Percentiles rank a stretch among this genome's conserved stretches.
Evolutionary conservation across 1,140 invertebrate species (phyloP).

Genomic region (Brachionus asplanchnoidis): DNA sequence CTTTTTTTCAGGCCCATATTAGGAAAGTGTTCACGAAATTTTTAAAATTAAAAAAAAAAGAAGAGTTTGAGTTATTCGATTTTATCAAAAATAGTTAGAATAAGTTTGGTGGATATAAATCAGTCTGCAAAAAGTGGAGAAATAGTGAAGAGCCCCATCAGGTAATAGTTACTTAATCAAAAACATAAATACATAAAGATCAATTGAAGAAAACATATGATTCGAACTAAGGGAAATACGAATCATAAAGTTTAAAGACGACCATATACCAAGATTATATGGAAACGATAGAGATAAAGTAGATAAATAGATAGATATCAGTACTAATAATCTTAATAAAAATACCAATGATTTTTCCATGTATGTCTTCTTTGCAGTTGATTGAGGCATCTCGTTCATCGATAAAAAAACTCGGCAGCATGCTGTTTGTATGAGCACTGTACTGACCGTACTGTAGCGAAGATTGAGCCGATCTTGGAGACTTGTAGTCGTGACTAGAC

Average conservation of each 20-base stretch:
- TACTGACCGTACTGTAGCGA: not conserved
- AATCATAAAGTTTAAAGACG: not conserved
- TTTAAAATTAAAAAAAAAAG: too few relatives aligned
- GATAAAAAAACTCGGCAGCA: not conserved
- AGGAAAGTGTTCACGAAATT: too few relatives aligned
- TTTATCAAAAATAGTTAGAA: too few relatives aligned
- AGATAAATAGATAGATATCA: not conserved
- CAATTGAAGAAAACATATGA: not conserved
- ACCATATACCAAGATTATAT: not conserved
- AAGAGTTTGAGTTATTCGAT: too few relatives aligned
- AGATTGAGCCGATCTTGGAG: not conserved
- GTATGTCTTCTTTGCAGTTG: not conserved
- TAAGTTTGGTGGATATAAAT: too few relatives aligned
- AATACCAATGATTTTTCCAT: conserved; percentile 21
- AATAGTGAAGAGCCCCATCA: not conserved
- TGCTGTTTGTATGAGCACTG: not conserved
- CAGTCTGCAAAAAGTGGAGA: too few relatives aligned
- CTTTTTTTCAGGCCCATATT: too few relatives aligned
- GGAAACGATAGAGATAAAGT: not conserved
- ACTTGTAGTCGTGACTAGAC: not conserved
- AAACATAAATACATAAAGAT: not conserved
- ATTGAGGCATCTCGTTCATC: conserved; percentile 1
- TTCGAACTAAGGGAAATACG: not conserved
- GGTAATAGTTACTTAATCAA: not conserved
- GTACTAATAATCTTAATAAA: not conserved